Percentiles rank a stretch among this genome's conserved stretches.
Evolutionary conservation across 2,888 invertebrate genomes (phyloP).

Genomic region (Drosophila neonasuta): DNA sequence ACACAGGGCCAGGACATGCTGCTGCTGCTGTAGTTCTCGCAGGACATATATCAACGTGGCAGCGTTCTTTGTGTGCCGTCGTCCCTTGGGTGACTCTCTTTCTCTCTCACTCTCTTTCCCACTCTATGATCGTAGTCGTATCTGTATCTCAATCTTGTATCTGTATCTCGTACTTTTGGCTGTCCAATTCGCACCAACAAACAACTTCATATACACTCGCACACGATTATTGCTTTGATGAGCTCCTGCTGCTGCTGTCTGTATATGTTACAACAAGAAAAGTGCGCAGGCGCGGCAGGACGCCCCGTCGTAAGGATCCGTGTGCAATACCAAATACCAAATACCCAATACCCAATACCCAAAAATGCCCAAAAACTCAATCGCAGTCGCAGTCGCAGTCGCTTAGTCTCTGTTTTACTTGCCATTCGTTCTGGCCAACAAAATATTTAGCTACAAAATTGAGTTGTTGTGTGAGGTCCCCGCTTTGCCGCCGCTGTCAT

Average conservation of each 20-base stretch:
- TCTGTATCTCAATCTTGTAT: constrained; percentile 8
- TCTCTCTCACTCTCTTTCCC: neutral
- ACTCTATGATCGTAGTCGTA: neutral
- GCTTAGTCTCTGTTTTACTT: constrained; percentile 62
- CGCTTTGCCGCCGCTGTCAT: constrained; percentile 45
- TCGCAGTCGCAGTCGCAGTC: constrained; percentile 22
- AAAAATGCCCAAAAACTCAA: neutral
- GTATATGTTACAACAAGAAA: constrained; percentile 67
- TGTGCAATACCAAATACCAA: too few species aligned
- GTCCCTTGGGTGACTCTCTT: constrained; percentile 49
- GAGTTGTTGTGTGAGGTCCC: constrained; percentile 69
- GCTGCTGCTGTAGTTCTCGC: constrained; percentile 22
- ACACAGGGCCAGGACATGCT: constrained; percentile 30
- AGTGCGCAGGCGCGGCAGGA: constrained; percentile 74
- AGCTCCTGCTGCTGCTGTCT: constrained; percentile 80
- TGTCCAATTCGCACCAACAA: constrained; percentile 63
- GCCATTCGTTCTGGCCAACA: constrained; percentile 78
- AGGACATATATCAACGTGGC: constrained; percentile 63
- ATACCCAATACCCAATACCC: neutral
- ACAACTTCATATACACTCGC: constrained; percentile 63
- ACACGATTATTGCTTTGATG: constrained; percentile 79
- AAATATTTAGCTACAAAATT: constrained; percentile 79
- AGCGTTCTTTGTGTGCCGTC: constrained; percentile 50
- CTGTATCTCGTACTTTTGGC: constrained; percentile 15
- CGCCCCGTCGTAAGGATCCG: constrained; percentile 45